These are phyloP conservation scores for Lithophane semibrunnea DNA, from an alignment of 2,888 invertebrate species.

Conservation along the genomic window DNA sequence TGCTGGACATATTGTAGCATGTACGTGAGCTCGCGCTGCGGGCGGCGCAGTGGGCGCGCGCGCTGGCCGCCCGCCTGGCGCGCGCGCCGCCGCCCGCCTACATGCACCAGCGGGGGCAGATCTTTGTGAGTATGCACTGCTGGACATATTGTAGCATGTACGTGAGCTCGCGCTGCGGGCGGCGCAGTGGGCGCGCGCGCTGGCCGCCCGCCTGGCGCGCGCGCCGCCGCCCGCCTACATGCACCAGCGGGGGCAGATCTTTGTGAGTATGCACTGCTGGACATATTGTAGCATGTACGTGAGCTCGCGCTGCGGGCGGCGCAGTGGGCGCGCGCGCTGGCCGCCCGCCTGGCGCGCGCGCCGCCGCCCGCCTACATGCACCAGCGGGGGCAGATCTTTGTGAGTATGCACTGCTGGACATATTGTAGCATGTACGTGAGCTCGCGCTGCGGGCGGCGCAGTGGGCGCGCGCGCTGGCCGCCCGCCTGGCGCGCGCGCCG, in stretches of 20 bases:
- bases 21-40: no score
- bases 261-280: constrained; percentile 54
- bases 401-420: constrained; percentile 34
- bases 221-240: constrained; percentile 73
- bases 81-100: constrained; percentile 74
- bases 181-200: constrained; percentile 94
- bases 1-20: no score
- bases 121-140: constrained; percentile 66
- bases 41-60: constrained; percentile 95
- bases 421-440: no score
- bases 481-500: constrained; percentile 76
- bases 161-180: no score
- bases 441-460: constrained; percentile 94
- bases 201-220: constrained; percentile 85
- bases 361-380: constrained; percentile 71
- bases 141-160: no score
- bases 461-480: constrained; percentile 94
- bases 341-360: constrained; percentile 78
- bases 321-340: constrained; percentile 94
- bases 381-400: constrained; percentile 74
- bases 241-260: constrained; percentile 73
- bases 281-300: no score
- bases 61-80: constrained; percentile 88
- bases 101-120: constrained; percentile 70
- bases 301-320: constrained; percentile 95